Evolutionary conservation across 2,113 vertebrate species (phyloP).

Genomic region (Agelaius phoeniceus): DNA sequence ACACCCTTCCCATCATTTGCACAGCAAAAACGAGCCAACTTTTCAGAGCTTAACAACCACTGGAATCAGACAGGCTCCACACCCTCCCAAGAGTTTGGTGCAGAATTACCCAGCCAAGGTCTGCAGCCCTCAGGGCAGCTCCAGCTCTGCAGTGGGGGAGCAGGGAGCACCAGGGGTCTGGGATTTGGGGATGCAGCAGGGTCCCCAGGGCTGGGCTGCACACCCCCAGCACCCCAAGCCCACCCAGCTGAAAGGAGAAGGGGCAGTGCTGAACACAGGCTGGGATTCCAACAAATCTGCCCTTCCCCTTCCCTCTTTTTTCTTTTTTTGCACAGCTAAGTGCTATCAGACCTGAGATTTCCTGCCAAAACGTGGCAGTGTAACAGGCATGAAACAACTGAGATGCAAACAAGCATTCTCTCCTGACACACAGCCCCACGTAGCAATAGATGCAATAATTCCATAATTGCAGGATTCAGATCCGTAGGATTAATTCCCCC

Average conservation of each 20-base stretch:
- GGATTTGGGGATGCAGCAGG: not conserved
- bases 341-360: not conserved
- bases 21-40: not conserved
- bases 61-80: not conserved
- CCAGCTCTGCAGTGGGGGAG: not conserved
- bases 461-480: not conserved
- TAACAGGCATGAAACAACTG: not conserved
- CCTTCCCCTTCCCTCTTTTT: not conserved
- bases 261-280: not conserved
- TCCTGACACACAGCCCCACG: not conserved
- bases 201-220: not conserved
- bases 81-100: not conserved
- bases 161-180: fast-evolving
- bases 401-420: not conserved
- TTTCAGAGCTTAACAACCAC: not conserved
- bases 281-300: not conserved
- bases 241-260: not conserved
- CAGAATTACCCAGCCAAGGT: not conserved
- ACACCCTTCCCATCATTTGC: not conserved
- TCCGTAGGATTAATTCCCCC: not conserved
- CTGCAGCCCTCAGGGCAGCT: fast-evolving
- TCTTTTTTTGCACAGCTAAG: not conserved
- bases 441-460: not conserved
- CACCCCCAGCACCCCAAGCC: not conserved
- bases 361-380: not conserved